Percentiles rank a stretch among this genome's conserved stretches.
These are phyloP conservation scores for Cheilosia scutellata DNA, from an alignment of 2,888 invertebrate genomes.

Conservation along the genomic window DNA sequence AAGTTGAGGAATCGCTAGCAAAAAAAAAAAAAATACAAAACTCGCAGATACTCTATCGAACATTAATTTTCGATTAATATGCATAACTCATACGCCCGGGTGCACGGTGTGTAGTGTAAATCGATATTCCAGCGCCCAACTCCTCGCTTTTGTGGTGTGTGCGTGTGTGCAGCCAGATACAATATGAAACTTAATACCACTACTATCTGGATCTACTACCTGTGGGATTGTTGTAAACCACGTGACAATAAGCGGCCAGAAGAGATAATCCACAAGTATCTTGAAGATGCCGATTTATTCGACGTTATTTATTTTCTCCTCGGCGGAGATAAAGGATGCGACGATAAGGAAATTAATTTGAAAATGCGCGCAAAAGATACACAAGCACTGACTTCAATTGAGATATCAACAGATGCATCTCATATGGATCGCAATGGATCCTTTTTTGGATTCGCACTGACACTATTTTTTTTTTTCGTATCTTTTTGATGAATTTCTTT, in stretches of 20 bases:
- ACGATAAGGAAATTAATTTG: constrained; percentile 12
- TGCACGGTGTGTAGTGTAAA: constrained; percentile 51
- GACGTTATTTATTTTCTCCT: constrained; percentile 16
- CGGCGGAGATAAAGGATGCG: constrained; percentile 27
- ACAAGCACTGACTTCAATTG: constrained; percentile 4
- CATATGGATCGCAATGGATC: constrained; percentile 63
- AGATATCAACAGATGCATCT: constrained; percentile 74
- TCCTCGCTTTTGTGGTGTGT: constrained; percentile 1
- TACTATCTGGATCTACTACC: constrained; percentile 54
- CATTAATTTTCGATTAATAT: constrained; percentile 71
- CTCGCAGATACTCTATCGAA: constrained; percentile 18
- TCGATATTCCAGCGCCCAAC: constrained; percentile 42
- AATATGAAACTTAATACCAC: constrained; percentile 31
- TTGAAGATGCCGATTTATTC: constrained; percentile 16
- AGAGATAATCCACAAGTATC: constrained; percentile 73
- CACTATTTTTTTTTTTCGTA: constrained; percentile 24
- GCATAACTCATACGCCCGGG: constrained; percentile 75
- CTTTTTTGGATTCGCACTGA: constrained; percentile 26
- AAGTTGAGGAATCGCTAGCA: background rate
- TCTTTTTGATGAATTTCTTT: constrained; percentile 39
- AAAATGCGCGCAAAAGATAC: constrained; percentile 52
- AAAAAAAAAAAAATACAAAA: background rate
- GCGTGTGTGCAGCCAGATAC: constrained; percentile 17
- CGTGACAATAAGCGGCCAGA: constrained; percentile 58
- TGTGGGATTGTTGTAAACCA: constrained; percentile 64